Evolutionary conservation across 2,888 invertebrate species (phyloP), one percentile per base, ranked within the genome.

Genomic region (Plebejus argus): DNA sequence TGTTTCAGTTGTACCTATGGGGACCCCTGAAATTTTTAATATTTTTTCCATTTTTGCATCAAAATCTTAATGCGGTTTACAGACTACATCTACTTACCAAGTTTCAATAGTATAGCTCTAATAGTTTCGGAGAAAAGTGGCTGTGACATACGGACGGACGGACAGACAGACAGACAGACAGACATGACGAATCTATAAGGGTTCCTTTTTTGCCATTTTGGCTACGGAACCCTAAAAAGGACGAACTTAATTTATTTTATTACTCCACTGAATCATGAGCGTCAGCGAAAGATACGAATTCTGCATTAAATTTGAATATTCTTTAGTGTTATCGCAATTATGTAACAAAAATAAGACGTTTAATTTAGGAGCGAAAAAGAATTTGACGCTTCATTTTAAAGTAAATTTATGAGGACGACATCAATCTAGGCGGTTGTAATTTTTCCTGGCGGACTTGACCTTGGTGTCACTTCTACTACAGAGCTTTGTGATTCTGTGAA

Each of bases 401-500:
- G 72, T 72, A 23, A 72, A 72, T 72, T 72, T 74, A 53, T 28
- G 74, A 53, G 15, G 74, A 53, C 53, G 74, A 74, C 74, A 74
- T 74, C 74, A 74, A 74, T 74, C 74, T 74, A 53, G 45, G 53
- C 33, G 53, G 18, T 74, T 74, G 53, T 74, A 53, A 74, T 74
- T 74, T 74, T 74, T 28, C 49, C 53, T 53, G 53, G 15, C 53
- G 18, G 28, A 74, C 53, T 74, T 74, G 49, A 74, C 74, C 49
- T 28, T 33, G 33, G 8, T 53, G 53, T 49, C 53, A 53, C 45
- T 74, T 53, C 23, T 49, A 20, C 45, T 12, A 72, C 15, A 70
- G 35, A 18, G 70, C 70, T 35, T 18, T 5, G 18, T 70, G 70
- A 23, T 66, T 15, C 49, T 49, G 0, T 49, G 15, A 49, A 49